Conservation (phyloP, 2,113 vertebrate genomes). For the Centropus bengalensis region DNA sequence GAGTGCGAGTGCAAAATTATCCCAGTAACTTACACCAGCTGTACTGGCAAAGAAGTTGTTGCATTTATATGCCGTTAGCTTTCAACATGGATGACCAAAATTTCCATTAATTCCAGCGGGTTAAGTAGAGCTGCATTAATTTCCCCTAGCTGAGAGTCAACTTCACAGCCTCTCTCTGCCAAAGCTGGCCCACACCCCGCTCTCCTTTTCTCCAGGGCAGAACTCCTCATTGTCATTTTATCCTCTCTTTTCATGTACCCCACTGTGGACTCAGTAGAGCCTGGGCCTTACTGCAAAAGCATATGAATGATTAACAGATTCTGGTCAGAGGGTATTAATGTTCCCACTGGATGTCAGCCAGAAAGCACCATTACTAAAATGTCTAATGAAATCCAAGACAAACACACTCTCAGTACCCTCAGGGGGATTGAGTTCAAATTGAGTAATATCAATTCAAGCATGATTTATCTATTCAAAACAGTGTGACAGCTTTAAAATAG, state of each 20-base stretch:
- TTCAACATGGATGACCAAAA: not conserved
- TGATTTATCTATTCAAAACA: slow-evolving; percentile 11
- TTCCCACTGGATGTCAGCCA: slow-evolving; percentile 35
- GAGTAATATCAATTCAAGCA: not conserved
- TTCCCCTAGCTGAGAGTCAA: not conserved
- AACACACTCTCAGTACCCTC: slow-evolving; percentile 34
- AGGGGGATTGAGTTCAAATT: not conserved
- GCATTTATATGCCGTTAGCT: not conserved
- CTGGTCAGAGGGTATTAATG: slow-evolving; percentile 26
- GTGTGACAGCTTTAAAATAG: not conserved
- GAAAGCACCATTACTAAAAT: not conserved
- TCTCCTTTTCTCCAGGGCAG: not conserved
- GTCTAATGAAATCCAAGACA: slow-evolving; percentile 39
- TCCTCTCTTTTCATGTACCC: not conserved
- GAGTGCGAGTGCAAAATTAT: slow-evolving; percentile 16
- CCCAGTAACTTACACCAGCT: slow-evolving; percentile 24
- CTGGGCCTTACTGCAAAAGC: not conserved
- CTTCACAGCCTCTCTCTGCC: not conserved
- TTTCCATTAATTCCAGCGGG: not conserved
- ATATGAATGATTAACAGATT: slow-evolving; percentile 34
- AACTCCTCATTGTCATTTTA: not conserved
- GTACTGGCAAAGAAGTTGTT: not conserved
- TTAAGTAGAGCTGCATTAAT: not conserved
- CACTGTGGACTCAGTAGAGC: rapidly evolving
- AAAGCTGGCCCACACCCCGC: not conserved